Evolutionary conservation across 2,888 invertebrate species (phyloP), one percentile per base, ranked within the genome.

Genomic region (Heteromurus nitidus): DNA sequence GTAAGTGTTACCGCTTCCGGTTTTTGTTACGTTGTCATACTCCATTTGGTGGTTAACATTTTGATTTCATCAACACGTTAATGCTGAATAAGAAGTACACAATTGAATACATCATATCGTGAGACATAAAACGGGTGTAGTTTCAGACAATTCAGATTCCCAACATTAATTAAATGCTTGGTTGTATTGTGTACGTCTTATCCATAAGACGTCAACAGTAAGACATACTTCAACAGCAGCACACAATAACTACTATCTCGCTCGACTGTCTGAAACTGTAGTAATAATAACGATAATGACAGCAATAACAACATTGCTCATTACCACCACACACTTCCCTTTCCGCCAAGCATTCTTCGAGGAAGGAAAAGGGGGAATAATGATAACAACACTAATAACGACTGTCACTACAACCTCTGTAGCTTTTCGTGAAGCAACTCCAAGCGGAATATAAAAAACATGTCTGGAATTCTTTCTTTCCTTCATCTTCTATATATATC

Each of bases 371-470:
- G 20, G 30, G 62, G 30, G 31, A 31, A 62, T 36, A 73, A 73
- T 60, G 62, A 73, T 44, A 60, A 62, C 26, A 18, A 26, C 70
- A 55, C 70, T 70, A 70, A 70, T 70, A 70, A 70, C 70, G 58
- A 26, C 55, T 70, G 70, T 70, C 70, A 70, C 70, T 70, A 9
- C 58, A 31, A 42, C 47, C 47, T 47, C 47, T 16, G n/a, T n/a
- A 47, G n/a, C 70, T 42, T 42, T 70, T 58, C 36, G 55, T 50
- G 20, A 18, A 31, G 16, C 24, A 47, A 16, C 47, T 30, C 31
- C 47, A 69, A 70, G 58, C n/a, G 53, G 31, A 31, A 44, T 31
- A 70, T 24, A 70, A 70, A 68, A 55, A 70, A n/a, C n/a, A 70
- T 70, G 53, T 26, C 58, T 70, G 70, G 58, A 58, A 70, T 70